Evolutionary conservation across 2,888 invertebrate genomes (phyloP).

Genomic region (Ennomos quercinarius): DNA sequence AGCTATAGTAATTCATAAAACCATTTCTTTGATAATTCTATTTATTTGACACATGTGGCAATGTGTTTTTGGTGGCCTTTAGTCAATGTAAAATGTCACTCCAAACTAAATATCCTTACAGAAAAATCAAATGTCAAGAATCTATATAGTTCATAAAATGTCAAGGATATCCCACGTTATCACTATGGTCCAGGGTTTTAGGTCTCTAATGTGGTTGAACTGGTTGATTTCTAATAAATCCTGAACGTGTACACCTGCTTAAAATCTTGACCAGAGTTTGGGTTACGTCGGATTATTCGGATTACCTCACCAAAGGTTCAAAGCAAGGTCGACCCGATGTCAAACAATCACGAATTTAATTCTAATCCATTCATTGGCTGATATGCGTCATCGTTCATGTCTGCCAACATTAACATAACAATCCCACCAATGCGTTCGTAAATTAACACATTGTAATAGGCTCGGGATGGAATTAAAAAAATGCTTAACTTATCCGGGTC

Average conservation of each 20-base stretch:
- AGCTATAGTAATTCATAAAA: too few relatives aligned
- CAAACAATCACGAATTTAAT: constrained; percentile 54
- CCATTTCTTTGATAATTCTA: too few relatives aligned
- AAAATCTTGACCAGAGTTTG: constrained; percentile 49
- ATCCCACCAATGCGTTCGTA: constrained; percentile 22
- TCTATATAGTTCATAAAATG: too few relatives aligned
- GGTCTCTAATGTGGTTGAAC: background rate
- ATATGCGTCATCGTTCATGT: constrained; percentile 46
- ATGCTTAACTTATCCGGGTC: constrained; percentile 22
- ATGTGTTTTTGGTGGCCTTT: too few relatives aligned
- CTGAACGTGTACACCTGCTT: constrained; percentile 34
- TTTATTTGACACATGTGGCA: too few relatives aligned
- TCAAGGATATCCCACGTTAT: too few relatives aligned
- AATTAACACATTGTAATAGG: constrained; percentile 25
- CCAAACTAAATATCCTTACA: too few relatives aligned
- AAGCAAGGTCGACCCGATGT: constrained; percentile 56
- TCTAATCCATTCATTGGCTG: constrained; percentile 44
- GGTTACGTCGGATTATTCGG: constrained; percentile 53
- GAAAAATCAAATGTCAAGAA: too few relatives aligned
- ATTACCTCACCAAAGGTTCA: constrained; percentile 43
- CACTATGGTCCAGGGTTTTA: too few relatives aligned
- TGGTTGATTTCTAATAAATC: constrained; percentile 15
- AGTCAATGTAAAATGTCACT: too few relatives aligned
- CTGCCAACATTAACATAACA: constrained; percentile 25
- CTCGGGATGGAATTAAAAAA: constrained; percentile 14